Evolutionary conservation across 23 tunicate genomes (phyloP), one percentile per base, ranked within the genome.

Genomic region (Aplidium turbinatum): DNA sequence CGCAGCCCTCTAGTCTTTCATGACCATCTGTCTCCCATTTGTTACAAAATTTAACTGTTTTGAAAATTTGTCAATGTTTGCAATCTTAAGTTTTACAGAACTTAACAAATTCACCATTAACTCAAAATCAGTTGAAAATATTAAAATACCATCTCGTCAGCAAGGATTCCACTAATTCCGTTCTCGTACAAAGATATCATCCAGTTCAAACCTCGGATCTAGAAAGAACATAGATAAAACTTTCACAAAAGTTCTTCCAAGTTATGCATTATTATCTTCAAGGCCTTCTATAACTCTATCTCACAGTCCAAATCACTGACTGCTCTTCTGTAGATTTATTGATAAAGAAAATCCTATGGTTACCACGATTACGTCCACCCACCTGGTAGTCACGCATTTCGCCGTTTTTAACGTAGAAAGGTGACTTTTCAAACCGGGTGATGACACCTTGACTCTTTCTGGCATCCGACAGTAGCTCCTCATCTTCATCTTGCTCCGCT

Each of bases 91-190:
- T n/a, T n/a, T n/a, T n/a, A n/a, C n/a, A n/a, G n/a, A n/a, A n/a
- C n/a, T n/a, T n/a, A n/a, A n/a, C n/a, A n/a, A n/a, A n/a, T n/a
- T n/a, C n/a, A n/a, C n/a, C n/a, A n/a, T n/a, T n/a, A n/a, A n/a
- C n/a, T n/a, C n/a, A n/a, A n/a, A n/a, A n/a, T n/a, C n/a, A n/a
- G n/a, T n/a, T n/a, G n/a, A n/a, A n/a, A n/a, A n/a, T n/a, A n/a
- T n/a, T n/a, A n/a, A n/a, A n/a, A n/a, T 27, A 86, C 93, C 99
- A 94, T 94, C 57, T 94, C 99, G 78, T 94, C 99, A 31, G 99
- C 99, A 4, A 94, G 73, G 27, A 94, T 94, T 35, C 99, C 99
- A 87, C 94, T 94, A 33, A 94, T 82, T 11, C 99, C 99, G 38
- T 94, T 94, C 47, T 94, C 99, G 53, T 94, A 94, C 63, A 94